Conservation (phyloP, 2,888 invertebrate species). For the Eupeodes luniger region DNA sequence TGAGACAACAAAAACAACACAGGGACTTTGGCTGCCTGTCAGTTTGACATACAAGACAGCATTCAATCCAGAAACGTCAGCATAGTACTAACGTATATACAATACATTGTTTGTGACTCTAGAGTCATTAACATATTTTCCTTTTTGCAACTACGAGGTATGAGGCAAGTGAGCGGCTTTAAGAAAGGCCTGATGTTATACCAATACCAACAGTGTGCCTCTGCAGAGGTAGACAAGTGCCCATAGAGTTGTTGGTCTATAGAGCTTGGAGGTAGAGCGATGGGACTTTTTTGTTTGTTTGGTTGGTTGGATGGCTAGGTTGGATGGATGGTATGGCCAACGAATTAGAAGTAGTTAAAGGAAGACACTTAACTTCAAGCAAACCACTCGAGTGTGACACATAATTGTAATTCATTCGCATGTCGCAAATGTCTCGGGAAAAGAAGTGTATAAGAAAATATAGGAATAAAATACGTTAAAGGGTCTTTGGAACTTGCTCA, state of each 20-base stretch:
- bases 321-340: constrained; percentile 42
- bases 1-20: constrained; percentile 19
- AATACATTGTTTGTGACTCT: constrained; percentile 35
- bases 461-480: neutral
- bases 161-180: neutral
- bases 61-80: constrained; percentile 71
- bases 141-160: constrained; percentile 11
- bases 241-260: constrained; percentile 44
- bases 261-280: neutral
- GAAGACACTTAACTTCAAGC: constrained; percentile 66
- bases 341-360: constrained; percentile 60
- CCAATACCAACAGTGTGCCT: neutral
- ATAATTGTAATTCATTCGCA: constrained; percentile 69
- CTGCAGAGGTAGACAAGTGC: constrained; percentile 29
- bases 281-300: neutral
- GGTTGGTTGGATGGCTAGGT: neutral
- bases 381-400: constrained; percentile 70
- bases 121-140: constrained; percentile 71
- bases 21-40: neutral
- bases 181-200: neutral
- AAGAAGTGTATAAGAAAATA: neutral
- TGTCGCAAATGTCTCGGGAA: constrained; percentile 30
- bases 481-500: neutral
- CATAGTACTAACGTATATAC: neutral
- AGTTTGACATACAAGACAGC: constrained; percentile 55